Evolutionary conservation across 2,113 vertebrate species (phyloP).

Genomic region (Galeopterus variegatus): DNA sequence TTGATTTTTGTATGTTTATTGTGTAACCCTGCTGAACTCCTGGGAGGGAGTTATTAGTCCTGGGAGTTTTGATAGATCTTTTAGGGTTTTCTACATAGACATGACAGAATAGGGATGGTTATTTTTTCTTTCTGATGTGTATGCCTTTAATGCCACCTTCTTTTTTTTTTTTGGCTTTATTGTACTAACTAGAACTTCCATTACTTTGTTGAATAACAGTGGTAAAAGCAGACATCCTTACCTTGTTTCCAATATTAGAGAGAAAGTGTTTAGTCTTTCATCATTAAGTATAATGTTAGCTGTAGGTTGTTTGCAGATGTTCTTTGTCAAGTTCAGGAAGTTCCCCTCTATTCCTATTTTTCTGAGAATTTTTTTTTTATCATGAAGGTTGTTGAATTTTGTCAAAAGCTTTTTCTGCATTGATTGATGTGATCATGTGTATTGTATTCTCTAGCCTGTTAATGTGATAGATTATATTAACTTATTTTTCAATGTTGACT

Average conservation of each 20-base stretch:
- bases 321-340: conserved; percentile 13
- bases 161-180: background rate
- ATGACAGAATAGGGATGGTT: background rate
- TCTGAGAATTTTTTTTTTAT: conserved; percentile 22
- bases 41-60: background rate
- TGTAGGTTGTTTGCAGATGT: background rate
- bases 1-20: background rate
- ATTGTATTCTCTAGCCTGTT: conserved; percentile 1
- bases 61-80: background rate
- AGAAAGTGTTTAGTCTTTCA: background rate
- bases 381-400: background rate
- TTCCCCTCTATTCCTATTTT: background rate
- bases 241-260: background rate
- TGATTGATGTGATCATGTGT: background rate
- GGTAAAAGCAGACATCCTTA: background rate
- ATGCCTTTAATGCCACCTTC: background rate
- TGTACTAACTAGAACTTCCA: background rate
- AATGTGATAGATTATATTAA: background rate
- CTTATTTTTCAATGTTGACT: background rate
- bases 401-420: background rate
- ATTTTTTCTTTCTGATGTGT: background rate
- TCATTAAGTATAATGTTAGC: background rate
- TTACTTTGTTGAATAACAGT: background rate
- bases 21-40: background rate
- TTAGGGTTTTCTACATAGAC: background rate